A percentile compares a stretch with the other conserved stretches of the same genome.
These are phyloP conservation scores for Perdita meconis DNA, from an alignment of 2,888 invertebrate species.

Conservation along the genomic window DNA sequence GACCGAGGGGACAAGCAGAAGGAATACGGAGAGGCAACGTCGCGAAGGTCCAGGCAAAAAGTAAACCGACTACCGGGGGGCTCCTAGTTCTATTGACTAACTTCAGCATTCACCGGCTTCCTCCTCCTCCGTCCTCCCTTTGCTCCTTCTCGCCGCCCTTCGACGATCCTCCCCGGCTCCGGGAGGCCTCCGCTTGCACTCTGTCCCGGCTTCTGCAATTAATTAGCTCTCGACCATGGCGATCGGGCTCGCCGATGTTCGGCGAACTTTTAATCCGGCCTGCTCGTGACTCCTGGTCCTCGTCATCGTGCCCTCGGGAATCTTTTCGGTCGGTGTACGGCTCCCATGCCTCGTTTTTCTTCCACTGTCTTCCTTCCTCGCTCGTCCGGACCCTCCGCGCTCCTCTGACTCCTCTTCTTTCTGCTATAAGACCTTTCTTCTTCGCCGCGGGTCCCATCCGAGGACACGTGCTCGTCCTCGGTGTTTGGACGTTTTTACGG, in stretches of 20 bases:
- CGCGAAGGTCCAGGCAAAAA: conserved; percentile 76
- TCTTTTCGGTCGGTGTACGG: conserved; percentile 64
- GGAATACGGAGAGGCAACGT: conserved; percentile 64
- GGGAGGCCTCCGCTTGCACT: conserved; percentile 50
- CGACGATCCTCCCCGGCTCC: conserved; percentile 17
- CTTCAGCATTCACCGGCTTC: conserved; percentile 70
- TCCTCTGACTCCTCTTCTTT: conserved; percentile 7
- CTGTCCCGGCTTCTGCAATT: conserved; percentile 77
- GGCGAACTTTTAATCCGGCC: conserved; percentile 78
- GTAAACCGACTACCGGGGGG: conserved; percentile 72
- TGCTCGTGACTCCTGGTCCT: conserved; percentile 75
- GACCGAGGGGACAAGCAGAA: conserved; percentile 55
- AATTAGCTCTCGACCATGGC: conserved; percentile 77
- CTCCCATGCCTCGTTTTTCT: conserved; percentile 21
- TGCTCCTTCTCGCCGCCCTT: conserved; percentile 13
- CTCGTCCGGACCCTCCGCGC: conserved; percentile 1
- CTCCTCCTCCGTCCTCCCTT: conserved; percentile 30
- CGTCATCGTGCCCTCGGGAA: conserved; percentile 69
- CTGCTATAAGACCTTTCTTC: conserved; percentile 25
- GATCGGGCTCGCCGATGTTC: conserved; percentile 79
- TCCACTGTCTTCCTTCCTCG: conserved; percentile 28
- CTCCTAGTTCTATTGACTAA: conserved; percentile 76
- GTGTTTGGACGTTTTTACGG: not conserved
- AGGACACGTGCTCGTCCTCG: conserved; percentile 41
- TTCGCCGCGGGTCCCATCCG: conserved; percentile 14